A percentile compares a stretch with the other conserved stretches of the same genome.
Conservation (phyloP, 2,113 vertebrate genomes). For the Leiothrix lutea region DNA sequence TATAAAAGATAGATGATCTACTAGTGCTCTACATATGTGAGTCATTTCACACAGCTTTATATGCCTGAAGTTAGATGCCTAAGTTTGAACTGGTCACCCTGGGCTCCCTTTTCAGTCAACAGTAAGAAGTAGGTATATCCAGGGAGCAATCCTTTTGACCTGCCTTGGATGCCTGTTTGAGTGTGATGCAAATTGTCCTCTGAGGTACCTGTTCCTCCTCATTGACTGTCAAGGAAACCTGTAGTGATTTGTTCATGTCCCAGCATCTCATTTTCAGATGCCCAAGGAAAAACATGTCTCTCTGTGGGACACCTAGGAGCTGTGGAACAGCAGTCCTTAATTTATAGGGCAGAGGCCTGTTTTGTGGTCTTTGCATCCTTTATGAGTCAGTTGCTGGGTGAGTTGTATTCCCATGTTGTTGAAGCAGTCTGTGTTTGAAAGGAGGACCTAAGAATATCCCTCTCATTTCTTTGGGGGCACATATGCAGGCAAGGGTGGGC, state of each 20-base stretch:
- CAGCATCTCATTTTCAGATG: neutral
- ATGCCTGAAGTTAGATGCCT: neutral
- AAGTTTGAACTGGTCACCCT: neutral
- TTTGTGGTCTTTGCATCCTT: neutral
- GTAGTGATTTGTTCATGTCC: neutral
- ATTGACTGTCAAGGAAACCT: neutral
- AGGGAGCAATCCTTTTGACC: neutral
- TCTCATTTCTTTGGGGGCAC: fast-evolving
- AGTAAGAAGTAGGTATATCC: neutral
- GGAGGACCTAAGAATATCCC: neutral
- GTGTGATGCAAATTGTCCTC: neutral
- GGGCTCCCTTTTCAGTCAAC: neutral
- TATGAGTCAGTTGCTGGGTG: neutral
- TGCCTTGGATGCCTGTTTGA: neutral
- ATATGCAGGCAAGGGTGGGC: fast-evolving
- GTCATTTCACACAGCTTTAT: neutral
- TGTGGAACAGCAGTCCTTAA: neutral
- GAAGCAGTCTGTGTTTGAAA: neutral
- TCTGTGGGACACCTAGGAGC: neutral
- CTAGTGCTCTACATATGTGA: neutral
- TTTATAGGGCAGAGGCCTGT: neutral
- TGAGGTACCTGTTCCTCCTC: neutral
- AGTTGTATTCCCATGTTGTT: fast-evolving
- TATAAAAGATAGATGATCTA: neutral
- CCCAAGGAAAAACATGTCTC: fast-evolving